Base-by-base conservation (phyloP, 2,113 vertebrate species). In the Takifugu flavidus region DNA sequence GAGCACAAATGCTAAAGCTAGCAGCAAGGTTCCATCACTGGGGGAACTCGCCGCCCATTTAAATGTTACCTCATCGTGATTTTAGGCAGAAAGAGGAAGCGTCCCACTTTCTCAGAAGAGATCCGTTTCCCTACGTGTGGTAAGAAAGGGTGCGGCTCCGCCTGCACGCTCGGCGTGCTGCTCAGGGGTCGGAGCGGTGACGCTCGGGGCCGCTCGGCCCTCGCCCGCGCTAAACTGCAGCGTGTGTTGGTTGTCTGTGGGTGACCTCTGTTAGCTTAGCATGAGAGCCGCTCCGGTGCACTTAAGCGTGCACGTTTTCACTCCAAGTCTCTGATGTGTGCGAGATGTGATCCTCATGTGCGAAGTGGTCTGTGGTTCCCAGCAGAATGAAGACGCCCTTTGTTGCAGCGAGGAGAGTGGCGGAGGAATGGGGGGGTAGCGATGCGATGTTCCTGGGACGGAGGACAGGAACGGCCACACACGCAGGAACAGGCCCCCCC, bases 311-410 rank as follows among this genome's bases (percentile, higher is more conserved):
- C 31, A 20, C 53, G 54, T 34, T 45, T 82, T 78, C 70, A 57
- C 60, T 77, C 72, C 45, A 67, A 66, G 53, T 34, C 27, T 71
- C 39, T 73, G 29, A 20, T 72, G 54, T 1, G 76, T 79, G 83
- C 66, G 72, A 87, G 67, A 87, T 84, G 74, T 83, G 74, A 34
- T 66, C 67, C 62, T 59, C 52, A 70, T 65, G 75, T 88, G 85
- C 59, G 77, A 90, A 89, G 80, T 82, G 72, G 64, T 79, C 65
- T 79, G 62, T 12, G 52, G 67, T 54, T 75, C 74, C 61, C 66
- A 65, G 45, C 56, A 13, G 54, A 53, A 52, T 53, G 61, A 61
- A 62, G 27, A 59, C 42, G 13, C 3, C 62, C 42, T 50, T 20
- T 50, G 49, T 20, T 50, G 49, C 20, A 20, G 25, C 25, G 25